phyloP scores from a whole-genome alignment of 2,888 invertebrate species.

The Tetragonula carbonaria region DNA sequence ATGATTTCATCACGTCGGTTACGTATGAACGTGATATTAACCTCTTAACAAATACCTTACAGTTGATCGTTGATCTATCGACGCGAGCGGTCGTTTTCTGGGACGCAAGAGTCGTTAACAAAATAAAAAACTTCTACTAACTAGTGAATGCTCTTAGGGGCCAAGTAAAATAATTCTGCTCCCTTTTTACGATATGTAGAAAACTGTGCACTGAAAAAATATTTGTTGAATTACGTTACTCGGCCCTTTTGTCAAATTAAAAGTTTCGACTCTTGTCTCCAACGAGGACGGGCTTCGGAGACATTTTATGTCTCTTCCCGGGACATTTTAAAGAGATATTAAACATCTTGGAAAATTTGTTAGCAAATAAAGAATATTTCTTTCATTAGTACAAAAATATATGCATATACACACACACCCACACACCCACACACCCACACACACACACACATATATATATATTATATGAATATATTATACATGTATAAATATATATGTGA shows the following conservation, averaged over 20 bases:
- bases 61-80: background rate
- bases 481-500: too few relatives aligned
- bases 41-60: background rate
- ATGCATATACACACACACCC: slow-evolving; percentile 35
- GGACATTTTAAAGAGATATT: too few relatives aligned
- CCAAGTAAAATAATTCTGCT: background rate
- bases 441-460: slow-evolving; percentile 13
- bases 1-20: too few relatives aligned
- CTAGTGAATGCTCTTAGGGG: background rate
- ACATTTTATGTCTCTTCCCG: too few relatives aligned
- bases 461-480: too few relatives aligned
- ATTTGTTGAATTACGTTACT: background rate
- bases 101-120: background rate
- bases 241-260: background rate
- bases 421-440: background rate
- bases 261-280: slow-evolving; percentile 9
- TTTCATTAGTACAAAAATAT: background rate
- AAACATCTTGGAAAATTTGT: background rate
- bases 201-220: background rate
- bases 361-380: background rate
- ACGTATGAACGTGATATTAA: too few relatives aligned
- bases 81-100: background rate
- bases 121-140: background rate
- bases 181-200: background rate
- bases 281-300: background rate